These are phyloP conservation scores for Ceramica pisi DNA, from an alignment of 2,888 invertebrate species.

Conservation along the genomic window DNA sequence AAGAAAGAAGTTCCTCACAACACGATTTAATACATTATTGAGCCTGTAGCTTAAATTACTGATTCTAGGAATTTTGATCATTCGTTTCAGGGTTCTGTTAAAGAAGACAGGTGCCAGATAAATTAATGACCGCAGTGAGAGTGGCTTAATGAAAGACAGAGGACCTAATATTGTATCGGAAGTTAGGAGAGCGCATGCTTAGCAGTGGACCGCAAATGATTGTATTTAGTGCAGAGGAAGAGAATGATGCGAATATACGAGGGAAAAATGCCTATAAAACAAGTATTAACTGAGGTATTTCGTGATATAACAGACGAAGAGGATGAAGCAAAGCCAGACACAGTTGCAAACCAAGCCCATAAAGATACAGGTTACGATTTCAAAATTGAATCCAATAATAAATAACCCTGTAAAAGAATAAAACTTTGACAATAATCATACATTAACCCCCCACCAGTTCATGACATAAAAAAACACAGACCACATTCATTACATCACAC, in stretches of 20 bases:
- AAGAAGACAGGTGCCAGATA: neutral
- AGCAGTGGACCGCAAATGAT: neutral
- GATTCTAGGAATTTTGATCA: neutral
- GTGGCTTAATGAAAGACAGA: neutral
- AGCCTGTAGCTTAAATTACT: no score
- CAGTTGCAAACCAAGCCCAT: neutral
- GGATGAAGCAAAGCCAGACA: neutral
- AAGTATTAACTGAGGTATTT: neutral
- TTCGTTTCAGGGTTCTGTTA: neutral
- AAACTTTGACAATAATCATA: conserved; percentile 30
- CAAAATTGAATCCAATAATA: conserved; percentile 19
- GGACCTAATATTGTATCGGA: neutral
- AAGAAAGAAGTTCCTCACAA: no score
- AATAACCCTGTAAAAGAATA: conserved; percentile 12
- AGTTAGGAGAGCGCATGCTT: neutral
- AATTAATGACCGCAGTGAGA: neutral
- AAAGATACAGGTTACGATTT: conserved; percentile 1
- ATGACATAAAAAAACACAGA: conserved; percentile 42
- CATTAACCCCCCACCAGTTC: conserved; percentile 29
- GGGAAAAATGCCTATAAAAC: neutral
- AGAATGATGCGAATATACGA: neutral
- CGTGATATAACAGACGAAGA: neutral
- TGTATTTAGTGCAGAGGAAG: neutral
- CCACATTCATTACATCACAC: conserved; percentile 38
- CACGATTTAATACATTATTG: no score